Evolutionary conservation across 1,140 invertebrate species (phyloP), one percentile per base, ranked within the genome.

Genomic region (Ganaspis sp.): DNA sequence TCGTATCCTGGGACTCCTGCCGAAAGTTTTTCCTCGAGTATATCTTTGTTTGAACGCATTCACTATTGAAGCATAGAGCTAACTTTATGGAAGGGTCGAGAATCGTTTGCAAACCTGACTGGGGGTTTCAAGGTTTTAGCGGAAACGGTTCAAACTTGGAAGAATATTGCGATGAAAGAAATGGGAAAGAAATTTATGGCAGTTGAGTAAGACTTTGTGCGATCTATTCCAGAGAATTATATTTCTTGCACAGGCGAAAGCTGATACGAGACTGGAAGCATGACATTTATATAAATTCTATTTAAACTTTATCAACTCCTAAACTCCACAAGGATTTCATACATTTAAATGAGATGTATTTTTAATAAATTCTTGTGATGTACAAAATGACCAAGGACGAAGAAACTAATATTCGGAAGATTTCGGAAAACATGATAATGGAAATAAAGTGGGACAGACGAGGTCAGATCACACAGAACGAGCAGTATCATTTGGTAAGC

Each of bases 201-300:
- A 86, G 85, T 85, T 87, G 76, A 79, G 81, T 78, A 74, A 85
- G 82, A 87, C 83, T 87, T 87, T 85, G 80, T 80, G 79, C 84
- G 84, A 87, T 87, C 84, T 85, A 82, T 85, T 84, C 81, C 72
- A 78, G 77, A 78, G 84, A 87, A 88, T 88, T 87, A 86, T 88
- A 86, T 88, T 81, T 76, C 19, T 21, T 53, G 38, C 38, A 12
- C 38, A 42, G 70, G 54, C 9, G 19, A 58, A 58, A 58, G 9
- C 19, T 58, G 23, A 58, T 26, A 58, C 23, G 19, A 26, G 23
- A 26, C 53, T 58, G 19, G 53, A 58, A 21, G 23, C 19, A 58
- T 58, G 23, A 58, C 21, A 58, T 58, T 45, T 58, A 12, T 58
- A 58, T 58, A 58, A 58, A 58, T 23, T 21, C 53, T 58, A 58